Base-by-base conservation (phyloP, 2,888 invertebrate species). In the Rotaria magnacalcarata region DNA sequence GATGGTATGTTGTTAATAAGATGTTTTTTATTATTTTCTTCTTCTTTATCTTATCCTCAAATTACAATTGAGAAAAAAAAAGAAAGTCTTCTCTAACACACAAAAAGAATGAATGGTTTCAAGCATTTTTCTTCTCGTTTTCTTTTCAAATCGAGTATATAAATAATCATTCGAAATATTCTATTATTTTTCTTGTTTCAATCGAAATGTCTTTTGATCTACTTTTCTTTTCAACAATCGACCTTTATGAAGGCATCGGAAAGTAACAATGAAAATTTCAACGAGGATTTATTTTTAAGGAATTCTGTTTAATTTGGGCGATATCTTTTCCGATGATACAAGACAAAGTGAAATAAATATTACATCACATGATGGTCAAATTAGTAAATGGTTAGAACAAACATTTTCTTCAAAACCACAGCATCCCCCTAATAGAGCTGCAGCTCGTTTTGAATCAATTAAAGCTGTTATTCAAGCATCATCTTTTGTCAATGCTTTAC, bases 381-480 rank as follows among this genome's bases (percentile, higher is more conserved):
- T 67, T 7, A 67, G 67, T 34, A 67, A 34, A 67, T 67, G 67
- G 67, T 19, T 67, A 27, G 67, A 67, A 19, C 67, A 67, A 67
- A 67, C 67, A 67, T 67, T 67, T 34, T 67, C 67, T 16, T 67
- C 67, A 2, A 67, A 67, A 67, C 67, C 34, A 67, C 27, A 34
- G 4, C 34, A 34, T 5, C 6, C 67, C 4, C 7, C 67, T 19
- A 34, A 34, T 34, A 67, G 34, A 41, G 67, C 67, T 27, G 34
- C 34, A 19, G 34, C 0, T 14, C 67, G 67, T 34, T 67, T 67
- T 19, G 67, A 67, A 11, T 67, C 67, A 14, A 67, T 67, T 41
- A 34, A 34, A 67, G 67, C 67, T 67, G 34, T 67, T 34, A 67
- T 67, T 19, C 67, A 67, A 67, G 67, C 67, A 34, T 67, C 67